These are phyloP conservation scores for Drosophila pseudoananassae DNA, from an alignment of 1,140 invertebrate species.

Conservation along the genomic window DNA sequence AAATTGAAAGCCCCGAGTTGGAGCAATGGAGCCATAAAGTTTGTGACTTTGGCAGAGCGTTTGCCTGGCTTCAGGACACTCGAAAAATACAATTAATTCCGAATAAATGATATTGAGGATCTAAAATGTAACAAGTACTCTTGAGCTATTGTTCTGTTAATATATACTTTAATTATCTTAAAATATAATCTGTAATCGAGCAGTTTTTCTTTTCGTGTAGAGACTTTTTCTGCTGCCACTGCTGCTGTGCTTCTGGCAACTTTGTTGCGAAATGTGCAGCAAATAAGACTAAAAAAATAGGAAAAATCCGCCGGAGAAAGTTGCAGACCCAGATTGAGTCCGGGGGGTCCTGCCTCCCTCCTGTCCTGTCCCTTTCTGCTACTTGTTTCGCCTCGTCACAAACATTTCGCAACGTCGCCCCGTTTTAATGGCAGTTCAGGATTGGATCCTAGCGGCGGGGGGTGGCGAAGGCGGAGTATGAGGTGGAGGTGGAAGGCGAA, in stretches of 20 bases:
- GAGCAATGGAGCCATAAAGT: constrained; percentile 54
- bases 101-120: background rate
- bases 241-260: constrained; percentile 36
- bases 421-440: constrained; percentile 69
- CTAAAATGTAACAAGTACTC: background rate
- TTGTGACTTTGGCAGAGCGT: constrained; percentile 61
- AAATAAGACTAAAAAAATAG: constrained; percentile 15
- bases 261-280: constrained; percentile 76
- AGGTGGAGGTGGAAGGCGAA: constrained; percentile 6
- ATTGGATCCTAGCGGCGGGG: constrained; percentile 14
- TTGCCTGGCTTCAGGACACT: constrained; percentile 8
- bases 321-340: constrained; percentile 20
- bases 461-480: too few species aligned
- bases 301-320: constrained; percentile 15
- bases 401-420: constrained; percentile 68
- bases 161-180: background rate
- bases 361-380: background rate
- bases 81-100: background rate
- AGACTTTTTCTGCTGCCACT: background rate
- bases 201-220: background rate
- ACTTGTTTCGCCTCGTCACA: constrained; percentile 62
- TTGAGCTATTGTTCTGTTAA: too few species aligned
- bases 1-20: constrained; percentile 63
- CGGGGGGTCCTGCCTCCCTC: constrained; percentile 12
- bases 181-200: background rate